phyloP scores from a whole-genome alignment of 2,113 vertebrate species.

The Lepidothrix coronata region DNA sequence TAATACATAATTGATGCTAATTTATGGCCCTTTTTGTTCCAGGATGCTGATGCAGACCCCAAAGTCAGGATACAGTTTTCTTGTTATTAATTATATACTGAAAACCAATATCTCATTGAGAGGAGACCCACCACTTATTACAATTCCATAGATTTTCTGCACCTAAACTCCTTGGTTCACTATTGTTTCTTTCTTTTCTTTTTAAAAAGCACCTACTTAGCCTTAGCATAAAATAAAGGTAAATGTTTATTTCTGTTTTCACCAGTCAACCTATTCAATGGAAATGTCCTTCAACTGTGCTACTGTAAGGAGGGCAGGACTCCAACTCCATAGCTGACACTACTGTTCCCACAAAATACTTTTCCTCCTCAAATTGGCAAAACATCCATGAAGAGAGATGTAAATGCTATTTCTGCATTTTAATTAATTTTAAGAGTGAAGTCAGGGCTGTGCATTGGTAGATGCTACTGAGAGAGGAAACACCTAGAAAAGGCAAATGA shows the following conservation, averaged over 20 bases:
- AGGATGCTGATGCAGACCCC: conserved; percentile 74
- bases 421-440: background rate
- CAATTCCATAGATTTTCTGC: conserved; percentile 32
- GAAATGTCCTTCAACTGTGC: background rate
- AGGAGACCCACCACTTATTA: conserved; percentile 59
- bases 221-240: background rate
- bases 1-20: conserved; percentile 89
- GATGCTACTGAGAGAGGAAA: background rate
- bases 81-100: conserved; percentile 84
- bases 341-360: background rate
- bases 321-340: background rate
- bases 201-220: background rate
- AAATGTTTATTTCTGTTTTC: background rate
- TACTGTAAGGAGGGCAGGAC: background rate
- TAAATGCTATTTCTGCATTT: background rate
- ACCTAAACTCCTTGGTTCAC: background rate
- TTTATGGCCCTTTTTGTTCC: conserved; percentile 85
- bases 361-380: background rate
- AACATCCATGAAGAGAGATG: background rate
- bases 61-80: conserved; percentile 82
- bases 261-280: background rate
- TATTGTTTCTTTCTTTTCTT: background rate
- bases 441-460: background rate
- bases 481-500: background rate
- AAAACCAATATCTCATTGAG: conserved; percentile 76